Evolutionary conservation across 2,113 vertebrate genomes (phyloP).

Genomic region (Alectura lathami): DNA sequence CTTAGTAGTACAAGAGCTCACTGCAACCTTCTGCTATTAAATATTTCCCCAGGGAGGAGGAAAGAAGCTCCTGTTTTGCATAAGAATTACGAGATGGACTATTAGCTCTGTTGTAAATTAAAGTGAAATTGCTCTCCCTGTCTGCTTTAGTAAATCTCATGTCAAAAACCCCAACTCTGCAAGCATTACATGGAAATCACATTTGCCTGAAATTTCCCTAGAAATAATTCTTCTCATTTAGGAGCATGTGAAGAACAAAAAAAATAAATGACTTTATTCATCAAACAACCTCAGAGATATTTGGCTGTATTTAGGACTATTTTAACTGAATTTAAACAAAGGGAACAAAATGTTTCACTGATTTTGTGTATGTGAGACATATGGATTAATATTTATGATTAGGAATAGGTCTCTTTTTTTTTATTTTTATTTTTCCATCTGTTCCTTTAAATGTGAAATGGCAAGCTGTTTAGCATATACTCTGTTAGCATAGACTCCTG

Average conservation of each 20-base stretch:
- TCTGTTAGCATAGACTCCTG: not conserved
- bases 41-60: not conserved
- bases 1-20: not conserved
- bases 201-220: not conserved
- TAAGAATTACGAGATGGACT: slow-evolving; percentile 32
- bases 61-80: slow-evolving; percentile 42
- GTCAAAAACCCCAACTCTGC: not conserved
- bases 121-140: slow-evolving; percentile 34
- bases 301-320: not conserved
- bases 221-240: slow-evolving; percentile 26
- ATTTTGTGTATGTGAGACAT: not conserved
- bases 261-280: not conserved
- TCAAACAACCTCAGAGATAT: not conserved
- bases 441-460: not conserved
- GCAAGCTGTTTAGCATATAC: not conserved
- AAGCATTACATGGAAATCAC: not conserved
- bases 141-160: slow-evolving; percentile 39
- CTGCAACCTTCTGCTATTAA: slow-evolving; percentile 13
- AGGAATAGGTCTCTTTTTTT: not conserved
- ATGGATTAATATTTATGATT: slow-evolving; percentile 30
- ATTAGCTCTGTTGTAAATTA: slow-evolving; percentile 46
- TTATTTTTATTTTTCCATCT: not conserved
- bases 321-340: slow-evolving; percentile 32
- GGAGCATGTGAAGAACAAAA: not conserved
- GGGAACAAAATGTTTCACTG: slow-evolving; percentile 1